Evolutionary conservation across 2,797 vertebrate species (phyloP).

Genomic region (Coccyzus lansbergi): DNA sequence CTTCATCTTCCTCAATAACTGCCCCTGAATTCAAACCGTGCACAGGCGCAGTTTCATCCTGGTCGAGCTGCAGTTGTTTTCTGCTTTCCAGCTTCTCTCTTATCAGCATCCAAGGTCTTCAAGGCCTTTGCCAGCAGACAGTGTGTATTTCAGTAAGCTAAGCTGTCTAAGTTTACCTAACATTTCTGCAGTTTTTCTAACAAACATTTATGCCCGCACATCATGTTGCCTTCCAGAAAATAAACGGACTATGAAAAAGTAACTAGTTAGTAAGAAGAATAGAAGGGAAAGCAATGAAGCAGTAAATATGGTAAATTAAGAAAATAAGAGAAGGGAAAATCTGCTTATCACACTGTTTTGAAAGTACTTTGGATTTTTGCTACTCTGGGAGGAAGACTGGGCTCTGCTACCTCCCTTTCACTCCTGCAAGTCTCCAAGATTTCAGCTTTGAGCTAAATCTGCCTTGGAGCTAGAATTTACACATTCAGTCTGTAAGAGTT

Average conservation of each 20-base stretch:
- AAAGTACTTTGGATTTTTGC: not conserved
- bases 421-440: not conserved
- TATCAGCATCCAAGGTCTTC: too few relatives aligned
- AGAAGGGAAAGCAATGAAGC: not conserved
- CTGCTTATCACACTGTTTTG: not conserved
- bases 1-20: too few relatives aligned
- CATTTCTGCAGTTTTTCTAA: too few relatives aligned
- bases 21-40: too few relatives aligned
- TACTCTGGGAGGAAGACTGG: not conserved
- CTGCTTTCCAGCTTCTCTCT: too few relatives aligned
- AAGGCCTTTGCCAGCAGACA: too few relatives aligned
- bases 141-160: too few relatives aligned
- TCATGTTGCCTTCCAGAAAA: slow-evolving; percentile 14
- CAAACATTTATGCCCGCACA: too few relatives aligned
- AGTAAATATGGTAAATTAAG: not conserved
- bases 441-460: not conserved
- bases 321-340: not conserved
- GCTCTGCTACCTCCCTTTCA: not conserved
- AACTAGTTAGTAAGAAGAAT: not conserved
- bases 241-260: not conserved
- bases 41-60: too few relatives aligned
- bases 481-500: not conserved
- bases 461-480: not conserved
- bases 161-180: too few relatives aligned
- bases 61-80: too few relatives aligned